Base-by-base conservation (phyloP, 2,113 vertebrate genomes). In the Oreamnos americanus region DNA sequence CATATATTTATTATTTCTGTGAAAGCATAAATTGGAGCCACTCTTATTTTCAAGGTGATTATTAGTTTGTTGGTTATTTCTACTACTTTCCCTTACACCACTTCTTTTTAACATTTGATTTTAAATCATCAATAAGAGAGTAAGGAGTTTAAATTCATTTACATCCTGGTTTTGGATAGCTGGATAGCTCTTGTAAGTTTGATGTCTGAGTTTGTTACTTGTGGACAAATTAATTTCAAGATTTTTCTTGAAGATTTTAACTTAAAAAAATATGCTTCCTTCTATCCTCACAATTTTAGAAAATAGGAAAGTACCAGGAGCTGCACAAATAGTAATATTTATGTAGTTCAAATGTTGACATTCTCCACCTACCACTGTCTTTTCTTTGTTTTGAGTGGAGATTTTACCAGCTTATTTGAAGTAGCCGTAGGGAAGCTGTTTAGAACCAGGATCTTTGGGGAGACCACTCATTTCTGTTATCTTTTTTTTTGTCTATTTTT, bases 181-280 rank as follows among this genome's bases (percentile, higher is more conserved):
- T 71, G 2, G 3, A 57, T n/a, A 67, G 9, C 21, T 49, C 71
- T 62, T 87, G 4, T 49, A 30, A 87, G 13, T 60, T 92, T 67
- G 4, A 58, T 81, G 74, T 53, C 11, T 94, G 71, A 58, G 12
- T 81, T 39, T 84, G 4, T 60, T 90, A 49, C 47, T 53, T 47
- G 4, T 39, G 7, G n/a, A 43, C 2, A 64, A 96, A 58, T 83
- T 39, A 74, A 5, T 90, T 91, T 96, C 30, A 88, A 25, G 10
- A 43, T 58, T 84, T 60, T 84, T 83, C 89, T 96, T 96, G 28
- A 85, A 16, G 10, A 47, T 58, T 71, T 60, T 88, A 91, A 84
- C 4, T 60, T 64, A 12, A 12, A 55, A 92, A 51, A 47, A 47
- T 45, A 7, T 88, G 19, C 15, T 87, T 87, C 49, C 49, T 8